Evolutionary conservation across 2,888 invertebrate species (phyloP).

Genomic region (Pyrrhosoma nymphula): DNA sequence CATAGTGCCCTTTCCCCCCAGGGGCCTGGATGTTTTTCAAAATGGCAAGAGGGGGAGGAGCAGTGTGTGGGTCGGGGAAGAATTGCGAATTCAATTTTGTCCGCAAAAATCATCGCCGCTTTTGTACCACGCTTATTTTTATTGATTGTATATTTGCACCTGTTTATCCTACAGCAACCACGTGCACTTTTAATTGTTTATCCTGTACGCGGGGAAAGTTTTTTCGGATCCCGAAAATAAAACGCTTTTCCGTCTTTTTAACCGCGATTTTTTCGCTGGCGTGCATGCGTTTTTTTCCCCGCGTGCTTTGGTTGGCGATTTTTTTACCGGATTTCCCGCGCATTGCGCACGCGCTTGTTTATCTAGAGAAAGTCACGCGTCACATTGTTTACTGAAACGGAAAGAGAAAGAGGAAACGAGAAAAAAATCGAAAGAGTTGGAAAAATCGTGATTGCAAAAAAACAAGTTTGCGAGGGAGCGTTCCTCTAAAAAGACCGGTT

Average conservation of each 20-base stretch:
- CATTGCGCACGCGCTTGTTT: background rate
- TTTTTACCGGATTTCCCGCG: background rate
- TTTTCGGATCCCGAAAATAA: background rate
- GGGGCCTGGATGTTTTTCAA: background rate
- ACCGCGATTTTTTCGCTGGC: background rate
- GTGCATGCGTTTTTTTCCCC: conserved; percentile 8
- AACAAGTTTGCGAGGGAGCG: background rate
- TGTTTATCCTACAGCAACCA: conserved; percentile 25
- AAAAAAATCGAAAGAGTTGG: conserved; percentile 31
- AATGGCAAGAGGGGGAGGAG: background rate
- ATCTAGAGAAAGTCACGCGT: conserved; percentile 43
- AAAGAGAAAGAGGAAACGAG: conserved; percentile 29
- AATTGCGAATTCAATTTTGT: background rate
- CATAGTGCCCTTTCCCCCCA: background rate
- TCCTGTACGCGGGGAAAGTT: conserved; percentile 27
- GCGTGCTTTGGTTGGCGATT: background rate
- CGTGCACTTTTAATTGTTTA: conserved; percentile 39
- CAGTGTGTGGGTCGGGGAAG: background rate
- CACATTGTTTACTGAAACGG: conserved; percentile 32
- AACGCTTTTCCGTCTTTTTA: background rate
- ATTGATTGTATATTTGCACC: conserved; percentile 32
- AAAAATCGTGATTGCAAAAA: conserved; percentile 35
- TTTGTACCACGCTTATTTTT: conserved; percentile 7
- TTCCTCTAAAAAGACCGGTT: conserved; percentile 5
- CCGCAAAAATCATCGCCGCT: conserved; percentile 25